Evolutionary conservation across 2,797 vertebrate species (phyloP), one percentile per base, ranked within the genome.

Genomic region (Gymnothorax reevesii): DNA sequence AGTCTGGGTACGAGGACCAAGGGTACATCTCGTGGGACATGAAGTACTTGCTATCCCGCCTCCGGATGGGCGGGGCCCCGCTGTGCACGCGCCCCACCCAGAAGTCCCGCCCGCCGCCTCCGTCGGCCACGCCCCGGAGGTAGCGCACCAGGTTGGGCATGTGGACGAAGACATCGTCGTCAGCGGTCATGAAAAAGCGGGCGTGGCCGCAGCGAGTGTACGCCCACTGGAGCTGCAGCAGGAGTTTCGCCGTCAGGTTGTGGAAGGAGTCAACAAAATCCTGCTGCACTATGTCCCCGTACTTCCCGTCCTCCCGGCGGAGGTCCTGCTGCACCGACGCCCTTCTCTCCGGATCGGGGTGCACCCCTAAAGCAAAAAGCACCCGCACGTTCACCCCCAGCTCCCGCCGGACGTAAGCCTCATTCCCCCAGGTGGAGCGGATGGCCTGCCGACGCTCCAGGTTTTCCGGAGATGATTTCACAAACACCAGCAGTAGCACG

Each of bases 121-220:
- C 90, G 90, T 42, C 33, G 2, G 92, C 93, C 88, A 95, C 69
- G 55, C 92, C 93, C 92, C 94, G 96, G 89, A 99, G 96, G 94
- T 99, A 98, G 55, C 88, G 93, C 82, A 98, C 95, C 57, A 99
- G 94, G 92, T 99, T 99, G 90, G 98, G 98, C 95, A 97, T 97
- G 90, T 99, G 98, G 79, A 99, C 94, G 85, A 99, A 99, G 91
- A 99, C 96, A 90, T 99, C 98, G 0, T 99, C 98, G 17, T 99
- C 98, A 0, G 97, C 96, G 0, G 97, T 97, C 98, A 99, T 99
- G 87, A 99, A 92, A 91, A 99, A 99, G 88, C 91, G 97, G 86
- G 99, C 97, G 13, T 97, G 96, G 22, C 94, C 90, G 88, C 99
- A 99, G 93, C 91, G 96, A 3, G 88, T 86, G 88, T 99, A 97